Percentiles rank a stretch among this genome's conserved stretches.
Evolutionary conservation across 2,888 invertebrate species (phyloP).

Genomic region (Quadroppia sp.): DNA sequence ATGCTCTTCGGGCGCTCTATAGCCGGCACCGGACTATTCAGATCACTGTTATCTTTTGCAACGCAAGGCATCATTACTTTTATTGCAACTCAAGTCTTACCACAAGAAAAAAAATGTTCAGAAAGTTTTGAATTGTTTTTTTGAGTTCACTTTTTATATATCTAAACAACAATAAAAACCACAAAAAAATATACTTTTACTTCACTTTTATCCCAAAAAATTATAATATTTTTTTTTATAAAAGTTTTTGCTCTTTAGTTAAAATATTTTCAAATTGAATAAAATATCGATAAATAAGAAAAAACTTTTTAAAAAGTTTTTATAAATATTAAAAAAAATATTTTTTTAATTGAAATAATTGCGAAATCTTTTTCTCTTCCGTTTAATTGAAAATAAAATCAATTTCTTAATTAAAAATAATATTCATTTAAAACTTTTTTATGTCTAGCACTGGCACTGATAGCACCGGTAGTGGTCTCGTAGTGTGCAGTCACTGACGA

Average conservation of each 20-base stretch:
- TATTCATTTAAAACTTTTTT: not conserved
- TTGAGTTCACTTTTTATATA: no score
- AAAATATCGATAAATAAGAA: not conserved
- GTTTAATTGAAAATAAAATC: not conserved
- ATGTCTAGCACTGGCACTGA: not conserved
- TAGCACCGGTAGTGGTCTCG: not conserved
- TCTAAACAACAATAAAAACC: not conserved
- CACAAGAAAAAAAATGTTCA: no score
- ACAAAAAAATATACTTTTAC: not conserved
- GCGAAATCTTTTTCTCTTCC: no score
- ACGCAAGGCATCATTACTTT: slow-evolving; percentile 35
- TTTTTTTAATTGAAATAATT: no score
- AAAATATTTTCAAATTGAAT: not conserved
- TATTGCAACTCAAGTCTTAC: no score
- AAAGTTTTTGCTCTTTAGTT: not conserved
- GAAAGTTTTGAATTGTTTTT: not conserved
- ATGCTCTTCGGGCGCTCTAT: slow-evolving; percentile 7
- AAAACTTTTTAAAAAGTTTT: not conserved
- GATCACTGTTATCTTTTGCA: slow-evolving; percentile 16
- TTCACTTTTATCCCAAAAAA: not conserved
- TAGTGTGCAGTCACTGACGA: not conserved
- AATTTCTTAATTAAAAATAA: not conserved
- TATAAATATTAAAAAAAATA: no score
- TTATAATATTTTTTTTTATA: not conserved
- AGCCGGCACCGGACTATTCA: not conserved